Base-by-base conservation (phyloP, 1,140 invertebrate species). In the Anastrepha obliqua region DNA sequence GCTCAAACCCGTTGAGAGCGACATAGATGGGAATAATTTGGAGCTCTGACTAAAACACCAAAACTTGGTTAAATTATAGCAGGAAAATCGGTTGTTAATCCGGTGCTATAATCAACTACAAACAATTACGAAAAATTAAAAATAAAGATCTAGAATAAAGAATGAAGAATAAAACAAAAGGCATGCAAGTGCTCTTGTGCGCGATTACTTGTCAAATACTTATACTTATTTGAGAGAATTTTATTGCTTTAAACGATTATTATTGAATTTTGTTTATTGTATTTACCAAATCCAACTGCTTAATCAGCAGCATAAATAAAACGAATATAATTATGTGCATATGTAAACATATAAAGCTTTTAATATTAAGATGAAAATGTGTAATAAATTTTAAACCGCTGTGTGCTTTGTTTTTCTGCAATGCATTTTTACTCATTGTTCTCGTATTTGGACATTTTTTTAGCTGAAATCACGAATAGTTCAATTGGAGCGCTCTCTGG, bases 401-500 rank as follows among this genome's bases (percentile, higher is more conserved):
- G 7, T 65, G 78, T 70, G 59, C 20, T 81, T 81, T n/a, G 2
- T 62, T 62, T 51, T 65, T 44, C 29, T 87, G 64, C 51, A 64
- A 64, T 88, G 60, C 78, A 58, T 42, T 86, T 64, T 88, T 88
- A 65, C 74, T 78, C 15, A 58, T 39, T 59, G 39, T 81, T 86
- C 20, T 86, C 78, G 70, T 62, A 59, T 87, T 60, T 87, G 74
- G 20, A 78, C n/a, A 62, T 13, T 58, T 65, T 85, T 89, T 58
- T 67, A 93, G 93, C 89, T 93, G 8, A 91, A 92, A 70, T 88
- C 89, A 81, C 89, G 89, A 51, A 90, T 93, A 51, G 64, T 87
- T n/a, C 88, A 91, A 58, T 89, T 98, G 39, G 92, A 94, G 74
- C 94, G 94, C 65, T 96, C 97, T 89, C 91, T 98, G 89, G 97